phyloP scores from a whole-genome alignment of 30 jellyfish, hydroid and myxozoan genomes.

The Aurelia aurita region DNA sequence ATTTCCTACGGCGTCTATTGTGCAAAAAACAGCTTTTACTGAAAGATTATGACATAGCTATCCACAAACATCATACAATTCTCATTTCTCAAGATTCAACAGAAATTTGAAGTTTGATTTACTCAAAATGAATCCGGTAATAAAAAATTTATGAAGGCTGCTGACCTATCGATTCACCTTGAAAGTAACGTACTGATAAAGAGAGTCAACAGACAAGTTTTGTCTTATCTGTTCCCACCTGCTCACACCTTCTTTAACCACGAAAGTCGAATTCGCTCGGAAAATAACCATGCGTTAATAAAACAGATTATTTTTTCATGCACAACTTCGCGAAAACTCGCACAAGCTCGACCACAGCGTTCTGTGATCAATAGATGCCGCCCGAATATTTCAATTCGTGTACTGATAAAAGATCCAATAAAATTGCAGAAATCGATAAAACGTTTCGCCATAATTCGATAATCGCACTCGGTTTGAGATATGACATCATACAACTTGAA shows the following conservation, averaged over 20 bases:
- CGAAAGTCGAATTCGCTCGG: slow-evolving; percentile 27
- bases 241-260: slow-evolving; percentile 20
- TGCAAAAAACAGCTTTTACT: no score
- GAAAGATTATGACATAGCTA: no score
- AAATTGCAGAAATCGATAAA: slow-evolving; percentile 43
- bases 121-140: no score
- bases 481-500: slow-evolving; percentile 78
- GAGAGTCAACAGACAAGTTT: slow-evolving; percentile 29
- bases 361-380: slow-evolving; percentile 35
- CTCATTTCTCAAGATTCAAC: no score
- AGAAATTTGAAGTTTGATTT: no score
- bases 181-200: background rate
- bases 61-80: no score
- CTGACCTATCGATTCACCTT: no score
- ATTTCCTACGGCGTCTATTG: no score
- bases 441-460: slow-evolving; percentile 42
- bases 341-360: slow-evolving; percentile 37
- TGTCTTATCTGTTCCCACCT: slow-evolving; percentile 23
- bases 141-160: no score
- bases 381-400: slow-evolving; percentile 41
- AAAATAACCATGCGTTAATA: slow-evolving; percentile 13
- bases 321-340: slow-evolving; percentile 17
- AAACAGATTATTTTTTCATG: slow-evolving; percentile 22
- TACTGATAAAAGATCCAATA: slow-evolving; percentile 44
- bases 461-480: slow-evolving; percentile 33